These are phyloP conservation scores for Drosophila mercatorum DNA, from an alignment of 2,888 invertebrate species.

Conservation along the genomic window DNA sequence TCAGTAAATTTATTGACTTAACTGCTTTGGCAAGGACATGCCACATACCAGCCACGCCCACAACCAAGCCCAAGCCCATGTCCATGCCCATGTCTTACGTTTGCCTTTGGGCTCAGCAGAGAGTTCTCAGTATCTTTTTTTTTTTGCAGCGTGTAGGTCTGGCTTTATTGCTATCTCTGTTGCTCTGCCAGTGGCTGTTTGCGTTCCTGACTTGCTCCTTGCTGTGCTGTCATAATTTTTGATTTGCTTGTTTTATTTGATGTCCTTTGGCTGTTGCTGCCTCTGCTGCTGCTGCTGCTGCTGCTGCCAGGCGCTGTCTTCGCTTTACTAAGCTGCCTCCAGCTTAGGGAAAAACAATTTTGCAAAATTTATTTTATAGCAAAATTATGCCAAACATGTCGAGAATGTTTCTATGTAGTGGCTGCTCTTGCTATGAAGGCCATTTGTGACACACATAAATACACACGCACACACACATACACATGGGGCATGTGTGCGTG, in stretches of 20 bases:
- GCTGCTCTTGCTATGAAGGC: slow-evolving; percentile 53
- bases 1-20: slow-evolving; percentile 81
- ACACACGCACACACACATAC: slow-evolving; percentile 6
- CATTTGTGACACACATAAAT: slow-evolving; percentile 58
- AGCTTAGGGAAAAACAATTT: slow-evolving; percentile 81
- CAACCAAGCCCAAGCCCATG: slow-evolving; percentile 17
- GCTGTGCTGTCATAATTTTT: slow-evolving; percentile 81
- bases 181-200: slow-evolving; percentile 16
- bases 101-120: slow-evolving; percentile 64
- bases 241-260: slow-evolving; percentile 82
- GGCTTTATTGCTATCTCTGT: slow-evolving; percentile 3
- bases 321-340: slow-evolving; percentile 69
- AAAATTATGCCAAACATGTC: slow-evolving; percentile 83
- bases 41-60: slow-evolving; percentile 54
- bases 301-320: slow-evolving; percentile 52
- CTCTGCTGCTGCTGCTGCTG: slow-evolving; percentile 29
- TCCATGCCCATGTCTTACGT: slow-evolving; percentile 22
- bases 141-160: slow-evolving; percentile 17
- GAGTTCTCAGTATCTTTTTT: slow-evolving; percentile 31
- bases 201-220: slow-evolving; percentile 60
- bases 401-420: slow-evolving; percentile 77
- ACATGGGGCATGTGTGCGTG: slow-evolving; percentile 16
- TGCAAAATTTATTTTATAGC: slow-evolving; percentile 83
- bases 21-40: slow-evolving; percentile 69
- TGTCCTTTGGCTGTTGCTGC: slow-evolving; percentile 68